Evolutionary conservation across 2,797 vertebrate species (phyloP).

Genomic region (Scolopax rusticola): DNA sequence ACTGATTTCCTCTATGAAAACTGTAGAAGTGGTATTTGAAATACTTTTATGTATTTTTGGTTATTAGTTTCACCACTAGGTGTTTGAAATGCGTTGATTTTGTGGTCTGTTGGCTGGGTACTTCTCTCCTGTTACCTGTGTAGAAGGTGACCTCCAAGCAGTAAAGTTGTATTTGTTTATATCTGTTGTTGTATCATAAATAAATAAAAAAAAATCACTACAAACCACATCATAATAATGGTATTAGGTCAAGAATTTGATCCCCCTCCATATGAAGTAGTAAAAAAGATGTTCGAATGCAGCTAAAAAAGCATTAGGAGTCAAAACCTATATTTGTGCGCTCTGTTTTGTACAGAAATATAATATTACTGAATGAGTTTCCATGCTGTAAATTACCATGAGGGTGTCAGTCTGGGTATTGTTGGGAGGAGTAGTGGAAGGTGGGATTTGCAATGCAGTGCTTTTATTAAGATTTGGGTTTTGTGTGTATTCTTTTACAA

Average conservation of each 20-base stretch:
- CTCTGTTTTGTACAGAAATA: background rate
- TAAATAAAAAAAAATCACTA: background rate
- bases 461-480: background rate
- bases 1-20: background rate
- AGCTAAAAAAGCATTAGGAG: background rate
- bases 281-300: background rate
- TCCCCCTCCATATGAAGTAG: background rate
- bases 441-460: background rate
- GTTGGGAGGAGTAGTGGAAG: background rate
- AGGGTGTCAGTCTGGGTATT: background rate
- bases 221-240: background rate
- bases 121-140: background rate
- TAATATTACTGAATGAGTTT: background rate
- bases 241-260: background rate
- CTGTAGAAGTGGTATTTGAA: background rate
- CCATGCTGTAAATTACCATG: background rate
- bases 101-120: background rate
- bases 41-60: background rate
- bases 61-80: background rate
- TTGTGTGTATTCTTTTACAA: slow-evolving; percentile 40
- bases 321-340: background rate
- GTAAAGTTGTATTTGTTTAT: background rate
- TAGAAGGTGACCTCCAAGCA: background rate
- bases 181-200: background rate
- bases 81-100: background rate